These are phyloP conservation scores for Rhyzopertha dominica DNA, from an alignment of 1,140 invertebrate species.

Conservation along the genomic window DNA sequence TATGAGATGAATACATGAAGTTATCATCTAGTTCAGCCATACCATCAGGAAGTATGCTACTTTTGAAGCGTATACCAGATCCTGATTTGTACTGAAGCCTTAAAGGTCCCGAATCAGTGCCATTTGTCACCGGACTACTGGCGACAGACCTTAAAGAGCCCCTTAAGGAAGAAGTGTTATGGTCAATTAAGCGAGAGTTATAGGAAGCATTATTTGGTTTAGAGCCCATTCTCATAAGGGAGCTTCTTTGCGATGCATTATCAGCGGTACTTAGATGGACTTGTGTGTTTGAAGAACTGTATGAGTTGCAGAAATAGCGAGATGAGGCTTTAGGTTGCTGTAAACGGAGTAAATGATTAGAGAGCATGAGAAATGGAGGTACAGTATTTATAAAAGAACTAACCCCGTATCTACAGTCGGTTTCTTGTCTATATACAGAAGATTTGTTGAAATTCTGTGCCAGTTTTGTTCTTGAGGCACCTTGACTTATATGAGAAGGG, in stretches of 20 bases:
- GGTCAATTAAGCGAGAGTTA: slow-evolving; percentile 16
- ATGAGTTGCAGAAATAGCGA: slow-evolving; percentile 16
- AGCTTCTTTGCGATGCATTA: slow-evolving; percentile 8
- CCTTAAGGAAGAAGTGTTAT: slow-evolving; percentile 17
- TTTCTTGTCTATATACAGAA: slow-evolving; percentile 22
- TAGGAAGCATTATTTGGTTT: slow-evolving; percentile 19
- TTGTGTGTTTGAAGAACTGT: slow-evolving; percentile 15
- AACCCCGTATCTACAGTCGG: slow-evolving; percentile 23
- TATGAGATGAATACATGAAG: slow-evolving; percentile 15
- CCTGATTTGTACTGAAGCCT: slow-evolving; percentile 15
- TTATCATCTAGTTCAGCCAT: slow-evolving; percentile 17
- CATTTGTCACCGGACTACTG: slow-evolving; percentile 18
- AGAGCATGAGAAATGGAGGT: no score
- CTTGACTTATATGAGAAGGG: slow-evolving; percentile 15
- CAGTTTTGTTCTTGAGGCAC: slow-evolving; percentile 15
- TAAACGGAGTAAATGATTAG: slow-evolving; percentile 10
- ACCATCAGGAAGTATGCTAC: slow-evolving; percentile 14
- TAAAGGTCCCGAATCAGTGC: slow-evolving; percentile 16
- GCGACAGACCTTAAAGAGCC: slow-evolving; percentile 18
- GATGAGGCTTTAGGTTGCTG: slow-evolving; percentile 18
- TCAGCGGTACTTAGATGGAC: slow-evolving; percentile 2
- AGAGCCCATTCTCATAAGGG: slow-evolving; percentile 16
- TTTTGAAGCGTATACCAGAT: slow-evolving; percentile 19
- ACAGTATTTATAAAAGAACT: no score
- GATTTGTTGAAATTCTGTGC: slow-evolving; percentile 13